A percentile compares a stretch with the other conserved stretches of the same genome.
phyloP scores from a whole-genome alignment of 2,113 vertebrate genomes.

The Xenopus laevis region DNA sequence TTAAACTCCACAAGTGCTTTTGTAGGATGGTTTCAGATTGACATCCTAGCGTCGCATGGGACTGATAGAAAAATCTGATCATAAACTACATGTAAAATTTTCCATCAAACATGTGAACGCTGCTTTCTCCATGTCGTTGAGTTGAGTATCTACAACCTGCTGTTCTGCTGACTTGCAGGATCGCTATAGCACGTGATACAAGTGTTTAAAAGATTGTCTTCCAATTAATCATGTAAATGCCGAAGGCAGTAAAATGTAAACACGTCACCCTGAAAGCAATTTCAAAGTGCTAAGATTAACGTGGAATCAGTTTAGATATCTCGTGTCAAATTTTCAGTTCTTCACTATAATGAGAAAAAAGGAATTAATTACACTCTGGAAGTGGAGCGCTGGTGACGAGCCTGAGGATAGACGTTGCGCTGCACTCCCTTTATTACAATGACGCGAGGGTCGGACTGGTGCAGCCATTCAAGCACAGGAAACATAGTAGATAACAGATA shows the following conservation, averaged over 20 bases:
- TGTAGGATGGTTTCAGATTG: too few species aligned
- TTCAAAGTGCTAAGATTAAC: conserved; percentile 5
- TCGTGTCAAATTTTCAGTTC: not conserved
- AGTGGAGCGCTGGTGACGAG: not conserved
- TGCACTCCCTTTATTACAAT: too few species aligned
- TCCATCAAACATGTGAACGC: too few species aligned
- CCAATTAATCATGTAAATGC: conserved; percentile 5
- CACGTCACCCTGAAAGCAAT: not conserved
- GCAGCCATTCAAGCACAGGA: too few species aligned
- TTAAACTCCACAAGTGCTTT: too few species aligned
- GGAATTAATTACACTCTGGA: not conserved
- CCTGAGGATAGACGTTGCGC: not conserved
- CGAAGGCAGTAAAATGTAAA: not conserved
- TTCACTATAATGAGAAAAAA: not conserved
- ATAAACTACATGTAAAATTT: too few species aligned
- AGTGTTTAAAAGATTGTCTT: not conserved
- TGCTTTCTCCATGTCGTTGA: too few species aligned
- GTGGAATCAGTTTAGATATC: not conserved
- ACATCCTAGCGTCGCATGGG: too few species aligned
- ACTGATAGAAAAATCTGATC: too few species aligned
- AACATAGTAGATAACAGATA: too few species aligned
- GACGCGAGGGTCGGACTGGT: too few species aligned
- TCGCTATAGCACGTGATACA: not conserved
- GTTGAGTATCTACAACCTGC: not conserved
- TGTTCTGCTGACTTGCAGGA: not conserved